Evolutionary conservation across 2,113 vertebrate genomes (phyloP), one percentile per base, ranked within the genome.

Genomic region (Tenrec ecaudatus): DNA sequence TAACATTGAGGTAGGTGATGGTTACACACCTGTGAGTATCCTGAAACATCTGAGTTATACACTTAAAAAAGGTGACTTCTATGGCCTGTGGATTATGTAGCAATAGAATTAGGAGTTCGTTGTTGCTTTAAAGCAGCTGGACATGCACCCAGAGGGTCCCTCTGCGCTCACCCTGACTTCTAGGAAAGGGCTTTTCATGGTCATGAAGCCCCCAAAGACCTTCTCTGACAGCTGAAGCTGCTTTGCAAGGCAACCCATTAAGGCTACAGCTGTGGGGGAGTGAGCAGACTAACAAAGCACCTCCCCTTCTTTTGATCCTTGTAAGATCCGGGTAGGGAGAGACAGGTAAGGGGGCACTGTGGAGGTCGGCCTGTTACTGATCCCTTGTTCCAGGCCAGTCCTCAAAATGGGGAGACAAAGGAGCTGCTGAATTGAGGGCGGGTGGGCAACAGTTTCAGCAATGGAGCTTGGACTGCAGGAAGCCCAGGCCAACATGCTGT

Each of bases 71-170:
- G 16, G 6, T 40, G 7, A 23, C 25, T 16, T 80, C 31, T 38
- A 29, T 19, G 17, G 19, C 9, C n/a, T n/a, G 17, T 58, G 77
- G 62, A 83, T 78, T 73, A 36, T 16, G 22, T 68, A 71, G 86
- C 47, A 64, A 66, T 38, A 10, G 10, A 66, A 25, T 23, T 27
- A 25, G 2, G 43, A 10, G 3, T 68, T 68, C 29, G 27, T 64
- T 64, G 19, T 64, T 64, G 20, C 43, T 64, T 64, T 25, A 23
- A 64, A 68, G 31, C 40, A 2, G 25, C 73, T 40, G 58, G 62
- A n/a, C 29, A 27, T 0, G 2, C 20, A 62, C 14, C 2, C 0
- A 17, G 53, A 7, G 9, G 17, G 11, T 76, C 38, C n/a, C 69
- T 62, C 58, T n/a, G 40, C 6, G 40, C 19, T 69, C 60, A 40